Evolutionary conservation across 2,797 vertebrate genomes (phyloP), one percentile per base, ranked within the genome.

Genomic region (Lates japonicus): DNA sequence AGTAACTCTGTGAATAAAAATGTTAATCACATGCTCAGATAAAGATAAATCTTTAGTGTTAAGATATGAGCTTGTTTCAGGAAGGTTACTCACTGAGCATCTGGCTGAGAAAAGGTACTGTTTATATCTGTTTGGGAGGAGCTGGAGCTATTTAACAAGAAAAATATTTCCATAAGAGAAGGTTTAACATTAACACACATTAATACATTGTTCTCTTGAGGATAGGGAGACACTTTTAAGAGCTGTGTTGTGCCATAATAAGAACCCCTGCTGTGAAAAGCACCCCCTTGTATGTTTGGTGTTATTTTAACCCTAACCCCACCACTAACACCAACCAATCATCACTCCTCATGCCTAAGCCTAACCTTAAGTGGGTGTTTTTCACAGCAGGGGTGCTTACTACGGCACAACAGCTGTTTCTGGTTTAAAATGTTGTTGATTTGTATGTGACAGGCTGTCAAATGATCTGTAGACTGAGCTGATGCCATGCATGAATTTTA

Each of bases 21-120:
- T 67, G 31, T 33, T 31, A 19, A 13, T 61, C 16, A 67, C 63
- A 59, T 69, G 25, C 13, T 66, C 16, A 48, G 22, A 52, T 16
- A 44, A 39, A 14, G 44, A 51, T 29, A 31, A 25, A 22, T 16
- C 14, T 41, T 46, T 7, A 64, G 20, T 5, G 16, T 37, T 20
- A 4, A 55, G 19, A 10, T n/a, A 31, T 29, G n/a, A 19, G 10
- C 17, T 46, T 6, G 19, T 52, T 44, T 52, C 7, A 58, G 25
- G 22, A 46, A 59, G 17, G 29, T 58, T 29, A 19, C 22, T 70
- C 35, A 63, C 39, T 65, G 19, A 70, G 16, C 49, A 74, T 11
- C 25, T 29, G 25, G 17, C 14, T 29, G 25, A 44, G 55, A 59
- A 72, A 70, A 33, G n/a, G 35, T 69, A 58, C 44, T 69, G 62